Conservation (phyloP, 1,140 invertebrate genomes). For the Saxidomus purpurata region DNA sequence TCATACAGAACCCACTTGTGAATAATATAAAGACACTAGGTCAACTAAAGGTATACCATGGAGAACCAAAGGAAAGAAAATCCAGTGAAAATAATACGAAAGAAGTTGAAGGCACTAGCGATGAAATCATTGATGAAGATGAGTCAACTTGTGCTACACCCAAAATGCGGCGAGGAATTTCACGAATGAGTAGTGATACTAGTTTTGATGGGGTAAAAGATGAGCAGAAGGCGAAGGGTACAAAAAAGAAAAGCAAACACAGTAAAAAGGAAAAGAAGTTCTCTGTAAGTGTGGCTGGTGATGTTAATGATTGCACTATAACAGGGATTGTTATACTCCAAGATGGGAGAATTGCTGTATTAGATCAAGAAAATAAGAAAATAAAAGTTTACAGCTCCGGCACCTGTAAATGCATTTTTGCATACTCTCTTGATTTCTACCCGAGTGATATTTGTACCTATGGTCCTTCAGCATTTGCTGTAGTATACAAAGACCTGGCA, state of each 20-base stretch:
- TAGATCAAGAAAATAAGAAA: neutral
- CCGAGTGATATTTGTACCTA: neutral
- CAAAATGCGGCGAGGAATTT: neutral
- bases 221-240: neutral
- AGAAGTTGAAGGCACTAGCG: neutral
- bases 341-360: neutral
- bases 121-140: neutral
- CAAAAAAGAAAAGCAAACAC: neutral
- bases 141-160: neutral
- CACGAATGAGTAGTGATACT: no score
- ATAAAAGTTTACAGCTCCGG: constrained; percentile 4
- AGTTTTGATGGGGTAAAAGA: neutral
- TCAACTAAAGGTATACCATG: neutral
- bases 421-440: neutral
- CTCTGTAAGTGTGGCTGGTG: no score
- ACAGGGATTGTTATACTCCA: neutral
- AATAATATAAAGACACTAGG: neutral
- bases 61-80: neutral
- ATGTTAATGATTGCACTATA: neutral
- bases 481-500: neutral
- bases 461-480: neutral
- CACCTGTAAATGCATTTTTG: neutral
- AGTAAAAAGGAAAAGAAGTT: neutral
- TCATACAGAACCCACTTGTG: neutral
- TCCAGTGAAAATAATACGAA: neutral